Evolutionary conservation across 2,113 vertebrate genomes (phyloP).

Genomic region (Nycticryphes semicollaris): DNA sequence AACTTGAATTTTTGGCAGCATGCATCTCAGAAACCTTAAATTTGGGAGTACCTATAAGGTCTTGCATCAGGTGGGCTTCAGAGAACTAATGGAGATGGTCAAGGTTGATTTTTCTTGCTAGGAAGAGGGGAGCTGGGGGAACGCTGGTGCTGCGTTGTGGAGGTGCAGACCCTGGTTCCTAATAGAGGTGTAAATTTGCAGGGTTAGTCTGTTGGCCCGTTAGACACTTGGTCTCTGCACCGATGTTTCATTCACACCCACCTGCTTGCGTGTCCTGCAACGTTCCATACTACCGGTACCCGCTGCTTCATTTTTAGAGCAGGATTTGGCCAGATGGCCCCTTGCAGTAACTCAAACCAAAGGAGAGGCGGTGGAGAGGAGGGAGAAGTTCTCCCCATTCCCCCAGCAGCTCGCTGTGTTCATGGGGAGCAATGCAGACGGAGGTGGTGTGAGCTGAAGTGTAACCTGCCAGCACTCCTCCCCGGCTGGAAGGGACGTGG

Average conservation of each 20-base stretch:
- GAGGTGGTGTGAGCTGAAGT: neutral
- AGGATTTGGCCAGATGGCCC: neutral
- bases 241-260: neutral
- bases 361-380: no score
- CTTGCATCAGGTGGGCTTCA: neutral
- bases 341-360: neutral
- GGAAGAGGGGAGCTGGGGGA: neutral
- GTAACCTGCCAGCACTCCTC: neutral
- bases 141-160: neutral
- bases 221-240: neutral
- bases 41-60: neutral
- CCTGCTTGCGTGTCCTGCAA: neutral
- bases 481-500: accelerated
- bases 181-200: neutral
- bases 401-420: neutral
- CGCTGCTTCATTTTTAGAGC: neutral
- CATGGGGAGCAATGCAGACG: accelerated
- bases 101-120: neutral
- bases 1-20: neutral
- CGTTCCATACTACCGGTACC: neutral
- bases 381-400: neutral
- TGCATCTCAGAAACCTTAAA: neutral
- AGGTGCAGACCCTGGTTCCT: neutral
- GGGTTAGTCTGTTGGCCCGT: neutral
- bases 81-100: neutral